Base-by-base conservation (phyloP, 2,113 vertebrate genomes). In the Tachysurus vachellii region DNA sequence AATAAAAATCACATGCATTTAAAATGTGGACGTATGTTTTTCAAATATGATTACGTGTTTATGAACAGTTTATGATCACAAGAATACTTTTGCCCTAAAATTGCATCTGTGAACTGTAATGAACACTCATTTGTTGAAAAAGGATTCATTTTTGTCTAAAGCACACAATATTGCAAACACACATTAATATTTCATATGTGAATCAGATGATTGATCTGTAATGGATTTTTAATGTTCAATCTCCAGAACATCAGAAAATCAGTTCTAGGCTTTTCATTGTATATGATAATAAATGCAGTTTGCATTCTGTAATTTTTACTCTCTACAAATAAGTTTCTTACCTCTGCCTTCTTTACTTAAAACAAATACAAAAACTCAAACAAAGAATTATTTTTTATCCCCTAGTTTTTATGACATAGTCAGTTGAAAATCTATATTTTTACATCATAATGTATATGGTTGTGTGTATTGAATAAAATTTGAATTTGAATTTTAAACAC, bases 331-430 rank as follows among this genome's bases (percentile, higher is more conserved):
- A 68, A 1, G 9, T 83, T 16, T 56, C 21, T 77, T 64, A 59
- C 77, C 54, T 54, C 5, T n/a, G 12, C 70, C 56, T 61, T 19
- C 36, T 53, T 2, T 10, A 42, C 5, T 31, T 17, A 23, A 44
- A 47, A 77, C 57, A 47, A 26, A 47, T 21, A 75, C 70, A 61
- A 56, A 82, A 19, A 62, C n/a, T 56, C 83, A 83, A 64, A 77
- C 77, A 80, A 44, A 79, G 42, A 23, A 12, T 16, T 23, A 21
- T 14, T 9, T 28, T 9, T 28, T 50, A 7, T 9, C 47, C 47
- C 47, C 4, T 50, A 50, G 47, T 50, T 50, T 50, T 50, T 50
- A 50, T 50, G 47, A 50, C 47, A 50, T 50, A 9, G 47, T 50
- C 47, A 50, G 2, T 50, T 9, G 47, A 50, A 50, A 50, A 50